phyloP scores from a whole-genome alignment of 2,113 vertebrate species.

The Miniopterus natalensis region DNA sequence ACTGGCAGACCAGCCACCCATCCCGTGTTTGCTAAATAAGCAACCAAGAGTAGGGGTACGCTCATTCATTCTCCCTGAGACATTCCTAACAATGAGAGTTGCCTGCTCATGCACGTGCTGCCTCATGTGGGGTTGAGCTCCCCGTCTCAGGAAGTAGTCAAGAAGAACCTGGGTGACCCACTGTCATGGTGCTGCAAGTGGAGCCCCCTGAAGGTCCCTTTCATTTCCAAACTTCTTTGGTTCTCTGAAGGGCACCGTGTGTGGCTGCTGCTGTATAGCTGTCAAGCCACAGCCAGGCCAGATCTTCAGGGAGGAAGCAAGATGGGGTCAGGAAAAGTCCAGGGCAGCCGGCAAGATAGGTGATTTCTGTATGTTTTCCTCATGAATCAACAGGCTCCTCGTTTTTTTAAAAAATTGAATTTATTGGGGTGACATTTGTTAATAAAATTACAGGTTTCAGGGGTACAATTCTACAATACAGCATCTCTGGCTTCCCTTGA shows the following conservation, averaged over 20 bases:
- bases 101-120: fast-evolving
- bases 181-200: too few species aligned
- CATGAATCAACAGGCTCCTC: background rate
- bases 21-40: background rate
- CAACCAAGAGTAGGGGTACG: background rate
- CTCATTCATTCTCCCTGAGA: background rate
- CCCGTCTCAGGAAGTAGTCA: background rate
- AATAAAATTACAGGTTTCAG: background rate
- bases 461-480: background rate
- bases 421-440: background rate
- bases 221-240: background rate
- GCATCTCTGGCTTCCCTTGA: background rate
- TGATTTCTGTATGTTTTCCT: background rate
- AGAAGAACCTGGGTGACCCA: background rate
- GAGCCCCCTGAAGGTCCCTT: background rate
- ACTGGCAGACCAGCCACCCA: background rate
- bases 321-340: background rate
- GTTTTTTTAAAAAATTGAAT: background rate
- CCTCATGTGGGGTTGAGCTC: background rate
- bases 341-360: fast-evolving
- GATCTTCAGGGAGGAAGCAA: background rate
- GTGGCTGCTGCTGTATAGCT: too few species aligned
- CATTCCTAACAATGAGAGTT: background rate
- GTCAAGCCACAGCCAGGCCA: background rate
- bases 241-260: background rate